Evolutionary conservation across 2,797 vertebrate species (phyloP), one percentile per base, ranked within the genome.

Genomic region (Hafferia zeledoni): DNA sequence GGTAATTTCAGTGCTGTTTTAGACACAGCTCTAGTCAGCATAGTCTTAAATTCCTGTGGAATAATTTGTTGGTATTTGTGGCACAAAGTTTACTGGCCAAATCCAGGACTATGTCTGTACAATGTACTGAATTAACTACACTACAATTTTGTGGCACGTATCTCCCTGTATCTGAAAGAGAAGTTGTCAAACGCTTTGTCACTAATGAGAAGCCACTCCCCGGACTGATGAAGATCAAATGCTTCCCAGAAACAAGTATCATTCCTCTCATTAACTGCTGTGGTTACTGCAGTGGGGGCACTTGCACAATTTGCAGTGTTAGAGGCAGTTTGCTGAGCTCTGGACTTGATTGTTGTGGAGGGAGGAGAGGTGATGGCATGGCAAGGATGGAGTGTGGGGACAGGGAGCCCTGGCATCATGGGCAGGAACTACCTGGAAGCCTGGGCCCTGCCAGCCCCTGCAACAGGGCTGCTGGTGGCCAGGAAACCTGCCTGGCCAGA

Each of bases 161-260:
- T 69, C 65, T 46, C 77, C 43, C n/a, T 4, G 5, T 0, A 2
- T 63, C 60, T 63, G 67, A 74, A 87, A 79, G 67, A 87, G 56
- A 90, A 84, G 67, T 9, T 90, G 94, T 89, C 71, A 76, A 87
- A 59, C 9, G 43, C 86, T 76, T 67, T 87, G 90, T 87, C 70
- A 3, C 44, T 79, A 90, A 90, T 0, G 6, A 89, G 74, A 44
- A 87, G 44, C 50, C 30, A 39, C 63, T 94, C 81, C 74, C 75
- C 0, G 5, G 39, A 41, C 1, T 49, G 71, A 84, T 63, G 81
- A 87, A 91, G 94, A 94, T 80, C n/a, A 30, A 94, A 87, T 13
- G 44, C 44, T 95, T 96, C 95, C 92, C 92, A 93, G 95, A 95
- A 94, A 84, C 65, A 65, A 86, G 9, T 8, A 55, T 57, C 27